Evolutionary conservation across 2,113 vertebrate species (phyloP).

Genomic region (Rhea americana): DNA sequence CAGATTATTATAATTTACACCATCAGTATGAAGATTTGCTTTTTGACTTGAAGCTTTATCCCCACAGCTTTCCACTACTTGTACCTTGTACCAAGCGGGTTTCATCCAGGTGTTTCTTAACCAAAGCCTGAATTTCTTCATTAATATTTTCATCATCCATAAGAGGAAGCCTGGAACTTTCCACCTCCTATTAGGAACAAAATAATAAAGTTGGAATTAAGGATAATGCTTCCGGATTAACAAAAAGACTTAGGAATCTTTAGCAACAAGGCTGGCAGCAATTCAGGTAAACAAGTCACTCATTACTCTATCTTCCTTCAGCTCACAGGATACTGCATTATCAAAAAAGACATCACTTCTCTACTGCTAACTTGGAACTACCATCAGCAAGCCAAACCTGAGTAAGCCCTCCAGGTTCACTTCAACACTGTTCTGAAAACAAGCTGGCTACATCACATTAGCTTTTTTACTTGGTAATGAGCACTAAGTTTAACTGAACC

Average conservation of each 20-base stretch:
- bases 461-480: neutral
- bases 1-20: neutral
- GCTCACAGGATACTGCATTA: neutral
- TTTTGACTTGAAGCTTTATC: neutral
- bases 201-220: neutral
- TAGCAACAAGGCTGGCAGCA: neutral
- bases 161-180: conserved; percentile 76
- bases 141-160: conserved; percentile 79
- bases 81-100: conserved; percentile 81
- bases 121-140: conserved; percentile 80
- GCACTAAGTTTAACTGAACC: neutral
- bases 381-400: neutral
- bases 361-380: neutral
- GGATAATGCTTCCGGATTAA: neutral
- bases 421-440: neutral
- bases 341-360: neutral
- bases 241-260: neutral
- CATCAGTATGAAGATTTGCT: neutral
- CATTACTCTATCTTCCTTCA: neutral
- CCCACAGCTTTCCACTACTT: neutral
- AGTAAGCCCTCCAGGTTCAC: neutral
- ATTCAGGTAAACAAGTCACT: neutral
- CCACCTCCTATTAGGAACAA: conserved; percentile 70
- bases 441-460: neutral
- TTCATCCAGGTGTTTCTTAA: conserved; percentile 80